A percentile compares a stretch with the other conserved stretches of the same genome.
Conservation (phyloP, 2,888 invertebrate species). For the Halocaridina rubra region DNA sequence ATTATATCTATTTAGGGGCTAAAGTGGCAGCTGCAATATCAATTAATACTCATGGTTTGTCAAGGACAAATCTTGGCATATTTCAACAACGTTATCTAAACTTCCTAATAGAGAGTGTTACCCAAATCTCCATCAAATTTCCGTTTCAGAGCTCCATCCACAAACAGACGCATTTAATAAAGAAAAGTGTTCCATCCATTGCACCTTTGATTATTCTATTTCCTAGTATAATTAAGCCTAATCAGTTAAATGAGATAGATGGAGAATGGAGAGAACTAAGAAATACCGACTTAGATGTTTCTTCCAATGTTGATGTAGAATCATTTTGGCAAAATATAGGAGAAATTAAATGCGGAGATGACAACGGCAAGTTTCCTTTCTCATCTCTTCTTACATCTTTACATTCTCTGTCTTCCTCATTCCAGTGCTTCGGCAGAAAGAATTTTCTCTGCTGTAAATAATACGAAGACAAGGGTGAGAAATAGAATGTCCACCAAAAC, state of each 20-base stretch:
- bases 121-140: neutral
- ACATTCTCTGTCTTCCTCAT: conserved; percentile 21
- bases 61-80: neutral
- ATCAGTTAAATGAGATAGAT: neutral
- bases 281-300: neutral
- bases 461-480: neutral
- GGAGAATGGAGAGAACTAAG: neutral
- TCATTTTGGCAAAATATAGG: neutral
- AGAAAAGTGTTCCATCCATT: neutral
- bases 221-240: neutral
- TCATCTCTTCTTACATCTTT: conserved; percentile 9
- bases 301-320: neutral
- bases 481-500: neutral
- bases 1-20: neutral
- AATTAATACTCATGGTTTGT: neutral
- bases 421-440: conserved; percentile 18
- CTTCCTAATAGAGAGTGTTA: neutral
- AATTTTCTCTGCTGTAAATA: neutral
- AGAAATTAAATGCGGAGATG: neutral
- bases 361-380: no score
- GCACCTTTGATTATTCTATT: neutral
- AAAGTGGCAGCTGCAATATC: neutral
- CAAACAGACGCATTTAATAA: no score
- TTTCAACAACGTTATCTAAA: neutral
- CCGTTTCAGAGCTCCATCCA: neutral